Conservation (phyloP, 2,113 vertebrate species). For the Sitta europaea region DNA sequence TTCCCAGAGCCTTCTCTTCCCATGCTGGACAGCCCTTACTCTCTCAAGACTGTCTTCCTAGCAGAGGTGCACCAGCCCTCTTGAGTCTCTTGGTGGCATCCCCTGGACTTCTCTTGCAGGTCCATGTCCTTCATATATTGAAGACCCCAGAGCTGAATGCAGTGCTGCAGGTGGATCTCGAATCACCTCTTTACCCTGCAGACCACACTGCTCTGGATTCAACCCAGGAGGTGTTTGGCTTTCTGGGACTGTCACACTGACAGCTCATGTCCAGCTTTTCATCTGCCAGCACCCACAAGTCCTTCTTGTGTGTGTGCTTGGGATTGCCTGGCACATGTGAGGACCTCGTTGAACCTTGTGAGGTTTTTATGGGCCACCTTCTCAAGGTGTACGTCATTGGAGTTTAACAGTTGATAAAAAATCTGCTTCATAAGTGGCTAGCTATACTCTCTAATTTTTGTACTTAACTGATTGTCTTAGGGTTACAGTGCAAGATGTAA, state of each 20-base stretch:
- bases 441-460: background rate
- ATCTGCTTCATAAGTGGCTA: background rate
- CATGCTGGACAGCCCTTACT: background rate
- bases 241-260: background rate
- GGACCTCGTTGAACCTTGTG: background rate
- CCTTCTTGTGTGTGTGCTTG: background rate
- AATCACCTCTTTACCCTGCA: background rate
- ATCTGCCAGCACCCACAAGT: background rate
- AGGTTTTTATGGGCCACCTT: background rate
- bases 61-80: background rate
- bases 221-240: background rate
- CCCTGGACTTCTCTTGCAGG: background rate
- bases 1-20: background rate
- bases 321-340: background rate
- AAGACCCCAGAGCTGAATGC: too few relatives aligned
- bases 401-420: background rate
- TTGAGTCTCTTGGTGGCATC: background rate
- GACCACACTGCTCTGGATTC: background rate
- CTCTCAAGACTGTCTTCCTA: background rate
- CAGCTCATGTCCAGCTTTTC: background rate
- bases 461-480: background rate
- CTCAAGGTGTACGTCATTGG: background rate
- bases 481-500: too few relatives aligned
- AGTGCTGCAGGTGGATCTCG: background rate
- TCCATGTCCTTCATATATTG: background rate